Evolutionary conservation across 2,113 vertebrate genomes (phyloP).

Genomic region (Leucosticte australis): DNA sequence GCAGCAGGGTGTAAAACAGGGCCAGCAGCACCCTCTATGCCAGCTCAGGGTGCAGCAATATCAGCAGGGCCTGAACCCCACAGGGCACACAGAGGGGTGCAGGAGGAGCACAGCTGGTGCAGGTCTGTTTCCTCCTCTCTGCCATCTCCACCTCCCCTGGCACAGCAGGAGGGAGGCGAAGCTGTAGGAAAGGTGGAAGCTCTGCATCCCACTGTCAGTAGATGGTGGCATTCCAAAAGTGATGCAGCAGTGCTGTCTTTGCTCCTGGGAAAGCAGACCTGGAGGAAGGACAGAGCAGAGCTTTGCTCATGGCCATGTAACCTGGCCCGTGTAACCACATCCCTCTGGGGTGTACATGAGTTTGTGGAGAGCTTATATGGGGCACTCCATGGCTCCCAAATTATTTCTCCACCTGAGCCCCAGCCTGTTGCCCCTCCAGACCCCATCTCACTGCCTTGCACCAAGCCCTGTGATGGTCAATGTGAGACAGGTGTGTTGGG

Average conservation of each 20-base stretch:
- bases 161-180: neutral
- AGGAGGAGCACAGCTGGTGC: neutral
- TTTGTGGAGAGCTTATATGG: neutral
- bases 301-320: neutral
- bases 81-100: neutral
- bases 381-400: neutral
- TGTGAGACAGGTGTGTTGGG: neutral
- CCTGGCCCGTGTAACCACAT: neutral
- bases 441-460: neutral
- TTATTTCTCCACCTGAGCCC: neutral
- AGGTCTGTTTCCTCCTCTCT: neutral
- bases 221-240: neutral
- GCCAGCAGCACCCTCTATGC: neutral
- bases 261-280: neutral
- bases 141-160: neutral
- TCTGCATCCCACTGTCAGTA: neutral
- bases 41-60: neutral
- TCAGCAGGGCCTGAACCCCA: neutral
- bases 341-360: rapidly evolving
- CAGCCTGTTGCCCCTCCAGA: neutral
- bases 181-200: neutral
- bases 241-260: neutral
- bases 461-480: rapidly evolving
- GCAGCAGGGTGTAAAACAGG: neutral
- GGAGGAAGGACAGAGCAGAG: neutral